Evolutionary conservation across 2,797 vertebrate genomes (phyloP).

Genomic region (Buceros bicornis): DNA sequence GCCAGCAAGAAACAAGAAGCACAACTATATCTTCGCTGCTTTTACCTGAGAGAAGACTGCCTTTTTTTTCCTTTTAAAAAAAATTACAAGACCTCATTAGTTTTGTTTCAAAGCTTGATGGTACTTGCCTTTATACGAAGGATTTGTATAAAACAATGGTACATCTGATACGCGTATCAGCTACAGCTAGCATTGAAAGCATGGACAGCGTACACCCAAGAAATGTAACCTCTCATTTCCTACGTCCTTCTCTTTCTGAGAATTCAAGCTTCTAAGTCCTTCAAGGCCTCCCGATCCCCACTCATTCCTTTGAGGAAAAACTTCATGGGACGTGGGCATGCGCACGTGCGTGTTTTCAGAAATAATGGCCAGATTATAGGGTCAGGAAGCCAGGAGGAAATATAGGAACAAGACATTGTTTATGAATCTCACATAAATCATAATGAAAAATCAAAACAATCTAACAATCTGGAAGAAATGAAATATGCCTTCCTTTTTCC

Average conservation of each 20-base stretch:
- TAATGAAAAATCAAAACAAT: neutral
- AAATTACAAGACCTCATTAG: neutral
- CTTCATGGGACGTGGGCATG: rapidly evolving
- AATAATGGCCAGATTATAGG: neutral
- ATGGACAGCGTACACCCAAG: neutral
- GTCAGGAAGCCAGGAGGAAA: neutral
- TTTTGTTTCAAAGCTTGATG: neutral
- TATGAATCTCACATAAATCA: neutral
- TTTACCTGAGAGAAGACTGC: neutral
- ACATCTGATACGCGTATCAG: neutral
- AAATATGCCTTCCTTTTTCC: neutral
- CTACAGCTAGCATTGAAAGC: neutral
- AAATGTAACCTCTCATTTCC: neutral
- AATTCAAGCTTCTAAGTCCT: neutral
- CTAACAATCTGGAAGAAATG: neutral
- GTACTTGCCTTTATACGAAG: neutral
- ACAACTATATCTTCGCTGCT: neutral
- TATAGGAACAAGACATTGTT: neutral
- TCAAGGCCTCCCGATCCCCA: neutral
- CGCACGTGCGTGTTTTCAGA: rapidly evolving
- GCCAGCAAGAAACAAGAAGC: neutral
- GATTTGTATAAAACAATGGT: neutral
- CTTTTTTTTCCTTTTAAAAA: neutral
- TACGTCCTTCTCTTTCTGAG: neutral
- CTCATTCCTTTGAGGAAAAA: neutral